Evolutionary conservation across 2,797 vertebrate species (phyloP).

Genomic region (Paramormyrops hopkinsi): DNA sequence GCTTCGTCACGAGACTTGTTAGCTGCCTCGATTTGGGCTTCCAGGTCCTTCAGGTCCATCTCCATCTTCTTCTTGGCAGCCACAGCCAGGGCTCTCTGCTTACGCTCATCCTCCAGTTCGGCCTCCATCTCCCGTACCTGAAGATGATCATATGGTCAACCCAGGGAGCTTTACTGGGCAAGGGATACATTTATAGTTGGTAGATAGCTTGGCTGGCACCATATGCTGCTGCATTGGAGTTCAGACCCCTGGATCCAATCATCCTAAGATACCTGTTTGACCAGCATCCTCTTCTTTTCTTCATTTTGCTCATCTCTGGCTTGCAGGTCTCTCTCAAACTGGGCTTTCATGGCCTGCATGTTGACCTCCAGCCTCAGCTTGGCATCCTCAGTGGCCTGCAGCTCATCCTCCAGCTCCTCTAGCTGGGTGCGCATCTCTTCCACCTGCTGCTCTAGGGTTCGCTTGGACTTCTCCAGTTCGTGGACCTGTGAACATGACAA

Average conservation of each 20-base stretch:
- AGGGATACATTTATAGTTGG: background rate
- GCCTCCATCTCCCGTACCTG: slow-evolving; percentile 95
- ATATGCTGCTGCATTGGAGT: background rate
- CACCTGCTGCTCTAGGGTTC: slow-evolving; percentile 72
- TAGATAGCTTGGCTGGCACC: background rate
- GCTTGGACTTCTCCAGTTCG: slow-evolving; percentile 75
- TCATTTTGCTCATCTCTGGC: slow-evolving; percentile 80
- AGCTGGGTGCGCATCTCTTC: slow-evolving; percentile 80
- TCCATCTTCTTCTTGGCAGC: slow-evolving; percentile 96
- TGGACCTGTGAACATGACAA: slow-evolving; percentile 57
- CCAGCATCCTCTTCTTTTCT: slow-evolving; percentile 69
- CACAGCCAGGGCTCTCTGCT: slow-evolving; percentile 83
- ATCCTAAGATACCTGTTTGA: slow-evolving; percentile 61
- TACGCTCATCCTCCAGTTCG: slow-evolving; percentile 91
- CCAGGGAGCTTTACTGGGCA: background rate
- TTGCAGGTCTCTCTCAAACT: slow-evolving; percentile 89
- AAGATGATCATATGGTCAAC: background rate
- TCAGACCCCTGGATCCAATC: background rate
- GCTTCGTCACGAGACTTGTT: slow-evolving; percentile 96
- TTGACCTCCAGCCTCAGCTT: slow-evolving; percentile 96
- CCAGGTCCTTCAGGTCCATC: slow-evolving; percentile 89
- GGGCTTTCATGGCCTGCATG: slow-evolving; percentile 96
- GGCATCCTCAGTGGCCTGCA: slow-evolving; percentile 92
- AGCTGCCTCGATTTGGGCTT: slow-evolving; percentile 87
- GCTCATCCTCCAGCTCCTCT: slow-evolving; percentile 93